These are phyloP conservation scores for Chrysochloris asiatica DNA, from an alignment of 2,113 vertebrate genomes.

Conservation along the genomic window DNA sequence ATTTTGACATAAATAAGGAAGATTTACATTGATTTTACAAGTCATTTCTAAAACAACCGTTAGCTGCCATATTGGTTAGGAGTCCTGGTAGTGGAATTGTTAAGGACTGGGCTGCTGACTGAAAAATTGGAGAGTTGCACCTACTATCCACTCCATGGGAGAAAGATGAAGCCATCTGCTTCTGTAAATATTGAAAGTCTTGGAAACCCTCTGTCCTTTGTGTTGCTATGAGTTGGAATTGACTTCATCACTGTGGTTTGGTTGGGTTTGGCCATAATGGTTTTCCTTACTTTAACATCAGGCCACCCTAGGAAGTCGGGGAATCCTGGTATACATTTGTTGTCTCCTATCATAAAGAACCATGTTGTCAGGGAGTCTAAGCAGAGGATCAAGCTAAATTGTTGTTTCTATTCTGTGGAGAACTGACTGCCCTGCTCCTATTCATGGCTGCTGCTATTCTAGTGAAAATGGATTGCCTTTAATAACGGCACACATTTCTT, in stretches of 20 bases:
- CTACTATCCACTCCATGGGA: too few relatives aligned
- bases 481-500: not conserved
- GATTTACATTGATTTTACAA: constrained; percentile 29
- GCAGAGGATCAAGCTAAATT: not conserved
- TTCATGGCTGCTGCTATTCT: not conserved
- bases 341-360: not conserved
- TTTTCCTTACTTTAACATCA: not conserved
- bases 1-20: constrained; percentile 6
- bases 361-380: not conserved
- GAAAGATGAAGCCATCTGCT: too few relatives aligned
- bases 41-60: not conserved
- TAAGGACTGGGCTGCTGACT: too few relatives aligned
- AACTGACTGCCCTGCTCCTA: not conserved
- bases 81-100: too few relatives aligned
- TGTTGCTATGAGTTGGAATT: too few relatives aligned
- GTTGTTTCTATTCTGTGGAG: not conserved
- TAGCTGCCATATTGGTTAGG: not conserved
- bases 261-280: too few relatives aligned
- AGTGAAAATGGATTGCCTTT: not conserved
- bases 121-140: too few relatives aligned
- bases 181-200: too few relatives aligned
- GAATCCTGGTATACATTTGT: not conserved
- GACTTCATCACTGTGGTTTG: too few relatives aligned
- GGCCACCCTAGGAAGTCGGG: not conserved
- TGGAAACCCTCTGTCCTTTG: too few relatives aligned